Percentiles rank a stretch among this genome's conserved stretches.
These are phyloP conservation scores for Kryptopterus vitreolus DNA, from an alignment of 2,797 vertebrate species.

Conservation along the genomic window DNA sequence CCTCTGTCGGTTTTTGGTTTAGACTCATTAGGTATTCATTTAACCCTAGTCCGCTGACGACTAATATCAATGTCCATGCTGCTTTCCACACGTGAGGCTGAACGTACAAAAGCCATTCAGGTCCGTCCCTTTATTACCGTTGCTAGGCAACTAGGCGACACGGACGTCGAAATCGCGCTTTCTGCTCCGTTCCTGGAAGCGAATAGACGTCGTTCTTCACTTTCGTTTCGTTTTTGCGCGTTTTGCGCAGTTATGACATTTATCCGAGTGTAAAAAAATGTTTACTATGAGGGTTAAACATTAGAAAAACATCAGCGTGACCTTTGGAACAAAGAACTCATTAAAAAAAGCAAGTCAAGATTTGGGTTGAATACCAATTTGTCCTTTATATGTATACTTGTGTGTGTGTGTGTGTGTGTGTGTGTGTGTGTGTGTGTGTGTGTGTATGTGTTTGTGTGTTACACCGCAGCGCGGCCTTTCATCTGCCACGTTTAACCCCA, in stretches of 20 bases:
- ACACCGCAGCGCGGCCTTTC: neutral
- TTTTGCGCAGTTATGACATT: too few relatives aligned
- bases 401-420: neutral
- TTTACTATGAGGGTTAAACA: neutral
- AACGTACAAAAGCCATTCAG: neutral
- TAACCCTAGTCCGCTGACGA: too few relatives aligned
- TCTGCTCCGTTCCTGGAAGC: neutral
- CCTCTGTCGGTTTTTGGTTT: neutral
- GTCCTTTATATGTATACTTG: neutral
- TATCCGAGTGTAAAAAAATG: too few relatives aligned
- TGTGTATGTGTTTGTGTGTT: too few relatives aligned
- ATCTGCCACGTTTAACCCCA: conserved; percentile 3
- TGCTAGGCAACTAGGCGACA: neutral
- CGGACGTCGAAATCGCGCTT: neutral
- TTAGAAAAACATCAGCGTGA: neutral
- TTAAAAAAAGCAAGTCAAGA: neutral
- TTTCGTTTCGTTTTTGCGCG: too few relatives aligned
- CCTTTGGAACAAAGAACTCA: conserved; percentile 7
- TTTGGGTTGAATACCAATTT: neutral
- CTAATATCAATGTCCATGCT: neutral
- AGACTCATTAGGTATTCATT: neutral
- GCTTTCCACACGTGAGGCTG: neutral
- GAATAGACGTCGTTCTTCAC: too few relatives aligned
- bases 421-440: neutral
- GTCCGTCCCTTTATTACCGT: neutral